Conservation (phyloP, 2,113 vertebrate species). For the Fukomys damarensis region DNA sequence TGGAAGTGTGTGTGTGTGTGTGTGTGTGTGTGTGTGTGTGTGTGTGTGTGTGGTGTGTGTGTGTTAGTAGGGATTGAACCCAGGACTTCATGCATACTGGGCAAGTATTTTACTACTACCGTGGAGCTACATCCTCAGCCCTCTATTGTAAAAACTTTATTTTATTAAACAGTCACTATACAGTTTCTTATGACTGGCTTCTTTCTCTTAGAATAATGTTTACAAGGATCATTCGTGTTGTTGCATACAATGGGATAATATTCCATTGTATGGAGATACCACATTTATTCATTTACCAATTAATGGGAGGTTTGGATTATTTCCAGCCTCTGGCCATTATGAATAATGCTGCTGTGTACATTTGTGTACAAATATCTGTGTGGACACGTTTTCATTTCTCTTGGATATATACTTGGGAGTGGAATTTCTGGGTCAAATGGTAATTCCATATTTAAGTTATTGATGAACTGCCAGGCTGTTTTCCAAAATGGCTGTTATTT, state of each 20-base stretch:
- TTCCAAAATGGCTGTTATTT: constrained; percentile 3
- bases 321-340: neutral
- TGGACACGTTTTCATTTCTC: constrained; percentile 35
- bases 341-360: neutral
- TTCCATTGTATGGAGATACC: neutral
- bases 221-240: neutral
- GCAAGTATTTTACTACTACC: neutral
- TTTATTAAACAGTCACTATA: neutral
- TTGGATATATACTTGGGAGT: neutral
- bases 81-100: neutral
- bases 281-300: neutral
- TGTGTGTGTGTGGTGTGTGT: neutral
- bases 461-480: neutral
- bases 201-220: constrained; percentile 15
- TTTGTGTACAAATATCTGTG: neutral
- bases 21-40: neutral
- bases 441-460: constrained; percentile 1
- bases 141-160: neutral
- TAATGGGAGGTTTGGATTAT: neutral
- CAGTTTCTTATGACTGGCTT: neutral
- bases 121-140: neutral
- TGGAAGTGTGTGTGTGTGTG: neutral
- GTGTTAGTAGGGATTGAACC: neutral
- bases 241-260: neutral
- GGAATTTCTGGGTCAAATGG: neutral